These are phyloP conservation scores for Leptarthrus brevirostris DNA, from an alignment of 2,888 invertebrate genomes.

Conservation along the genomic window DNA sequence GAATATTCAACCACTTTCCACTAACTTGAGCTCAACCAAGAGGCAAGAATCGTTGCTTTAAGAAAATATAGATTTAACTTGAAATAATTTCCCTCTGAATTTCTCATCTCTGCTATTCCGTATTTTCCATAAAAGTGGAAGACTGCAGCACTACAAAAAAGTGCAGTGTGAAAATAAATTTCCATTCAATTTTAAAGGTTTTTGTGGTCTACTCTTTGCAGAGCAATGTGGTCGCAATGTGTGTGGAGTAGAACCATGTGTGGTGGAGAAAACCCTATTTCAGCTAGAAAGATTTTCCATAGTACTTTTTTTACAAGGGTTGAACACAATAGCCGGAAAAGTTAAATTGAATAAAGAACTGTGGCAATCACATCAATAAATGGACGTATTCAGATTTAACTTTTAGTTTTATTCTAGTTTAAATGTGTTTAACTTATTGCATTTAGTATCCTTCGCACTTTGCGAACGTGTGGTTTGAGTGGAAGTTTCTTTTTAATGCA, in stretches of 20 bases:
- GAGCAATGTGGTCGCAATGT: slow-evolving; percentile 12
- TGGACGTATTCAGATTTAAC: no score
- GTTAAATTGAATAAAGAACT: slow-evolving; percentile 24
- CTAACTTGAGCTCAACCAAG: background rate
- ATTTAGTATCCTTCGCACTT: no score
- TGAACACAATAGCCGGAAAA: background rate
- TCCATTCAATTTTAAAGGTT: slow-evolving; percentile 31
- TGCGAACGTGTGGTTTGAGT: no score
- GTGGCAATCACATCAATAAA: slow-evolving; percentile 9
- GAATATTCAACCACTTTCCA: background rate
- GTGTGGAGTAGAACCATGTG: slow-evolving; percentile 4
- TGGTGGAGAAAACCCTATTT: slow-evolving; percentile 9
- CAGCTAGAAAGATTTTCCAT: background rate
- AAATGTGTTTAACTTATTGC: no score
- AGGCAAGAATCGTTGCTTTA: background rate
- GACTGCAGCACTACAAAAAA: background rate
- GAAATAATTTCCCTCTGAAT: slow-evolving; percentile 9
- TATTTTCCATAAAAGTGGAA: background rate
- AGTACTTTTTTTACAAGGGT: background rate
- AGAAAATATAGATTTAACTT: slow-evolving; percentile 7
- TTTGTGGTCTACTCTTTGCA: slow-evolving; percentile 23
- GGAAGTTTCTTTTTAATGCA: no score
- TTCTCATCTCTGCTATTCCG: background rate
- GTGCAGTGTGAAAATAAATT: slow-evolving; percentile 35
- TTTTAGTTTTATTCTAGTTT: no score